Base-by-base conservation (phyloP, 2,113 vertebrate genomes). In the Nycticorax nycticorax region DNA sequence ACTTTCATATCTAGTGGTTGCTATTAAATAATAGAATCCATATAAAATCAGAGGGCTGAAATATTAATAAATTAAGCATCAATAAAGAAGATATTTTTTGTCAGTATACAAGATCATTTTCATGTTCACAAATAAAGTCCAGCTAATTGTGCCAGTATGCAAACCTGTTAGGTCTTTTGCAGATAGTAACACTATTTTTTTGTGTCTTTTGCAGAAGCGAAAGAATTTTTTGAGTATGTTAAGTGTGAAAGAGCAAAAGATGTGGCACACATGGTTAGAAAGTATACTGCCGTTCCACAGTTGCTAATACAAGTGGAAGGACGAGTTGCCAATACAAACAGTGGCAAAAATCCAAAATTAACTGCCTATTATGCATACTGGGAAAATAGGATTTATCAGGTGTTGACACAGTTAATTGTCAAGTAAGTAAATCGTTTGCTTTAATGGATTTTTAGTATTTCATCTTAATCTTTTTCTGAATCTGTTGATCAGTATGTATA, bases 251-350 rank as follows among this genome's bases (percentile, higher is more conserved):
- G 98, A 74, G 37, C 52, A 50, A 99, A 98, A 82, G 99, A 98
- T 16, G 53, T 99, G 80, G 97, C 96, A 83, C 87, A 98, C 60
- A 97, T 99, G 95, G 95, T 98, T 41, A 97, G 92, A 80, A 98
- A 98, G 72, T 99, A 99, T 93, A 80, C 98, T n/a, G 98, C 98
- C 30, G 98, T 99, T 18, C 97, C 98, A 64, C 98, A 98, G 0
- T 92, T 99, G 64, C 98, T 99, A 75, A 99, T 97, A 66, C 99
- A 99, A 93, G 98, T 98, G 17, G 99, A 99, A 97, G 96, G 98
- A 26, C 94, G 98, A 41, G 97, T 99, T 47, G 77, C 98, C 88
- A 98, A 98, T 28, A 99, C 98, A 13, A 99, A 98, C 94, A 99
- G 97, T 3, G 98, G 99, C 82, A 99, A 97, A 96, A 98, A 99